Percentiles rank a stretch among this genome's conserved stretches.
Conservation (phyloP, 2,797 vertebrate species). For the Furcifer pardalis region DNA sequence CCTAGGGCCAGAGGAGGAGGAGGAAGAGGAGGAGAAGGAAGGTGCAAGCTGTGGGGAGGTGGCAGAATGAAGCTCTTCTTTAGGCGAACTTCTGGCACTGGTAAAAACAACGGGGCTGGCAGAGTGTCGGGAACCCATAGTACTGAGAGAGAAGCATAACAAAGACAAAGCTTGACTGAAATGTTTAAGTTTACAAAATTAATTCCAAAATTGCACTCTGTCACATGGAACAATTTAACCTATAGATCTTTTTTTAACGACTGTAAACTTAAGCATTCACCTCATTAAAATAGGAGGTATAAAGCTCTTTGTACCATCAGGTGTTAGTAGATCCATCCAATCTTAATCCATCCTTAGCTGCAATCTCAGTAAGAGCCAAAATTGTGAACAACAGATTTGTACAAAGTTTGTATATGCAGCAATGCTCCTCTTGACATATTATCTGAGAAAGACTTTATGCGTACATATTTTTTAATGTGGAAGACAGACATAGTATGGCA, state of each 20-base stretch:
- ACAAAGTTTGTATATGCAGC: not conserved
- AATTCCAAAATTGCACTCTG: constrained; percentile 37
- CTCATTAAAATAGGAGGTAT: not conserved
- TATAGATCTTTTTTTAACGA: not conserved
- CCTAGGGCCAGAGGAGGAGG: constrained; percentile 85
- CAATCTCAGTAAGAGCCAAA: not conserved
- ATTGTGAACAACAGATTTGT: not conserved
- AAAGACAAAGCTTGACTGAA: constrained; percentile 57
- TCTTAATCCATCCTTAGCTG: not conserved
- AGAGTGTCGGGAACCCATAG: constrained; percentile 88
- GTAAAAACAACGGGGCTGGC: constrained; percentile 86
- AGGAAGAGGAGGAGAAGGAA: constrained; percentile 84
- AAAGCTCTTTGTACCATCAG: not conserved
- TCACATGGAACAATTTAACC: not conserved
- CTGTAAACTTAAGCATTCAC: not conserved
- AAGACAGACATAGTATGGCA: not conserved
- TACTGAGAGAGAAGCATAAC: constrained; percentile 76
- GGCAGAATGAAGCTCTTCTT: constrained; percentile 84
- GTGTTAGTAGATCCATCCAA: not conserved
- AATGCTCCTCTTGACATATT: too few relatives aligned
- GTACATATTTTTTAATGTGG: too few relatives aligned
- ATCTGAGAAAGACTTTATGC: not conserved
- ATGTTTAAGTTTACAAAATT: not conserved
- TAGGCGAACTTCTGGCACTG: constrained; percentile 88
- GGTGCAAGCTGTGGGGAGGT: constrained; percentile 81